Evolutionary conservation across 1,140 invertebrate genomes (phyloP).

Genomic region (Protaetia brevitarsis): DNA sequence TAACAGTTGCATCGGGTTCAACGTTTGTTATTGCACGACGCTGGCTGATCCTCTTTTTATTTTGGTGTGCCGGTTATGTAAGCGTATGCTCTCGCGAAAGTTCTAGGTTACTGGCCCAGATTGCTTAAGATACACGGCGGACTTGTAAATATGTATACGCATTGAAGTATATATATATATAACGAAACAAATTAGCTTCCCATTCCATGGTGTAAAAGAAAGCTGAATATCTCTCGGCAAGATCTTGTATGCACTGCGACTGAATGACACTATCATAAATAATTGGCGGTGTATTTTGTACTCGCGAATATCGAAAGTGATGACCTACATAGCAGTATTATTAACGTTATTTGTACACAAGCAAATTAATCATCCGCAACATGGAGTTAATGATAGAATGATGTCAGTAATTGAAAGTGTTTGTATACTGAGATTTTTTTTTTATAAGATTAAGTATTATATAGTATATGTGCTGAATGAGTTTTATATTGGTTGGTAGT

Average conservation of each 20-base stretch:
- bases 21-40: slow-evolving; percentile 3
- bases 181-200: neutral
- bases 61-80: slow-evolving; percentile 11
- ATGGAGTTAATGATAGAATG: neutral
- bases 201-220: neutral
- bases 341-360: neutral
- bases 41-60: neutral
- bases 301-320: slow-evolving; percentile 6
- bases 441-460: too few species aligned
- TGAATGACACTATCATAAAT: neutral
- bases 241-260: neutral
- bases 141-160: too few species aligned
- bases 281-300: neutral
- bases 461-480: too few species aligned
- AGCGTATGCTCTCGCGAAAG: neutral
- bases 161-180: neutral
- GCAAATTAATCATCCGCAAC: neutral
- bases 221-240: neutral
- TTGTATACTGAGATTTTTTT: neutral
- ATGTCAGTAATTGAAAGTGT: slow-evolving; percentile 1
- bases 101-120: slow-evolving; percentile 15
- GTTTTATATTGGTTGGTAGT: too few species aligned
- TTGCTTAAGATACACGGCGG: too few species aligned
- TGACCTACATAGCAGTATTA: neutral
- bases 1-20: slow-evolving; percentile 7